Percentiles rank a stretch among this genome's conserved stretches.
Conservation (phyloP, 2,888 invertebrate species). For the Eupithecia insigniata region DNA sequence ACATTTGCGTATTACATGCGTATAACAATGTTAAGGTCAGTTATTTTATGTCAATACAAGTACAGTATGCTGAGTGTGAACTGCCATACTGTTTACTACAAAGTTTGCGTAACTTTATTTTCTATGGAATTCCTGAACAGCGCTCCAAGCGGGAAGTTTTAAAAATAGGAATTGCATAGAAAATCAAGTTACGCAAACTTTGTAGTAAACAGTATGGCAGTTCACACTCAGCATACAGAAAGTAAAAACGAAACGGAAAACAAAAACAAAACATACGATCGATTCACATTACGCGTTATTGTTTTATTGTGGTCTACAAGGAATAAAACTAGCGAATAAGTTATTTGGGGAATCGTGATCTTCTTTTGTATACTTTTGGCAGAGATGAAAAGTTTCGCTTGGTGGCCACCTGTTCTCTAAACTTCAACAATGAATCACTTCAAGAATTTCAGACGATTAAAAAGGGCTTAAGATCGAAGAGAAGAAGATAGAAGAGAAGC, state of each 20-base stretch:
- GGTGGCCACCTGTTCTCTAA: not conserved
- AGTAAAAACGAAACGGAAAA: not conserved
- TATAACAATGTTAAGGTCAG: not conserved
- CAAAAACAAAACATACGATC: not conserved
- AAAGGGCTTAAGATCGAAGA: not conserved
- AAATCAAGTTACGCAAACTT: too few relatives aligned
- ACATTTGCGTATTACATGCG: slow-evolving; percentile 6
- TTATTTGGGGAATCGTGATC: not conserved
- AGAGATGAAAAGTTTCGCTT: not conserved
- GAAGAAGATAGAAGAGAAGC: too few relatives aligned
- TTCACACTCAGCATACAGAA: too few relatives aligned
- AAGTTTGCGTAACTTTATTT: too few relatives aligned
- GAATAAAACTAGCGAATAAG: not conserved
- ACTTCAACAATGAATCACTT: too few relatives aligned
- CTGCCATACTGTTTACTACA: too few relatives aligned
- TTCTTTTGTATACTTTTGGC: too few relatives aligned
- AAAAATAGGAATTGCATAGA: too few relatives aligned
- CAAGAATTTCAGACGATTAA: not conserved
- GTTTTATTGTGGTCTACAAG: not conserved
- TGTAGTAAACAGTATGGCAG: too few relatives aligned
- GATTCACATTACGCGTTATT: not conserved
- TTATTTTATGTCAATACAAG: not conserved
- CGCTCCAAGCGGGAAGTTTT: too few relatives aligned
- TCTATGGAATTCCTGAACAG: too few relatives aligned
- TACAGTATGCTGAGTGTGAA: too few relatives aligned